These are phyloP conservation scores for Zosterops lateralis DNA, from an alignment of 2,113 vertebrate species.

Conservation along the genomic window DNA sequence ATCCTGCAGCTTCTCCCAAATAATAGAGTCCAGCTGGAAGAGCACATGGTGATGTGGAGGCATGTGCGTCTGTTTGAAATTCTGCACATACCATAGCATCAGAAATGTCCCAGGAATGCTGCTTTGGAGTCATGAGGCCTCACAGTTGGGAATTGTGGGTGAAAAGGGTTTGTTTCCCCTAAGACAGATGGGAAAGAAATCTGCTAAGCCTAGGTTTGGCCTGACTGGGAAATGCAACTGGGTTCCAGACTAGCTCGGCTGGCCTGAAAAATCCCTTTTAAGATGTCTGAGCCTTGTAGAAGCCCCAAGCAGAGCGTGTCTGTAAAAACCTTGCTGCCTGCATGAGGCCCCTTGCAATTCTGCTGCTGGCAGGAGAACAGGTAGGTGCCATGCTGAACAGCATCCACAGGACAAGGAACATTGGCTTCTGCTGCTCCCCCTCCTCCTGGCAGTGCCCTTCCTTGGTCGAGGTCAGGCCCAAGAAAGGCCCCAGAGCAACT, in stretches of 20 bases:
- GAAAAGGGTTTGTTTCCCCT: background rate
- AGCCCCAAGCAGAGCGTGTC: background rate
- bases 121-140: background rate
- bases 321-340: background rate
- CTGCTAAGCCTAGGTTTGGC: background rate
- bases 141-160: background rate
- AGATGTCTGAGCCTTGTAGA: background rate
- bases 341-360: background rate
- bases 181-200: background rate
- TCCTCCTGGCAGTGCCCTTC: background rate
- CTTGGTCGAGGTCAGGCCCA: background rate
- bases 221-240: background rate
- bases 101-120: background rate
- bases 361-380: fast-evolving
- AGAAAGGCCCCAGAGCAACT: background rate
- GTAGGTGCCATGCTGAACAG: fast-evolving
- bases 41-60: background rate
- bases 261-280: background rate
- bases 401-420: fast-evolving
- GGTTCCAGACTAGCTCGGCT: background rate
- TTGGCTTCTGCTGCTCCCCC: fast-evolving
- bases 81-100: background rate
- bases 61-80: background rate
- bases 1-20: background rate
- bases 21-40: too few species aligned